Percentiles rank a stretch among this genome's conserved stretches.
Evolutionary conservation across 30 jellyfish, hydroid and myxozoan species (phyloP).

Genomic region (Catostylus mosaicus): DNA sequence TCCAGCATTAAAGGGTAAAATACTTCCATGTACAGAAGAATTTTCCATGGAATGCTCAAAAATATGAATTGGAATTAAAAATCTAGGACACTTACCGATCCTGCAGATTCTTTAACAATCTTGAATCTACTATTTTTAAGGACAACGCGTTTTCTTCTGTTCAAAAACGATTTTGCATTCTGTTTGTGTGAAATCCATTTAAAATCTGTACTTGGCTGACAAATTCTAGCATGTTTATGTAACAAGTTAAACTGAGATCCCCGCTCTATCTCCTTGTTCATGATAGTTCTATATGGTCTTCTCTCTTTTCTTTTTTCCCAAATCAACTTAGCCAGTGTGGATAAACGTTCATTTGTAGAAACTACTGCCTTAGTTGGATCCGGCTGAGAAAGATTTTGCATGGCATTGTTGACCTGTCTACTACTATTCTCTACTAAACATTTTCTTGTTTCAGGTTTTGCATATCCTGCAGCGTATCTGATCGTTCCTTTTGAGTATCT

Average conservation of each 20-base stretch:
- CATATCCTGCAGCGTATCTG: neutral
- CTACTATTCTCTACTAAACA: no score
- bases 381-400: no score
- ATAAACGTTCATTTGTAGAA: conserved; percentile 1
- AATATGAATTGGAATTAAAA: no score
- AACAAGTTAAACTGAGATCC: neutral
- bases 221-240: neutral
- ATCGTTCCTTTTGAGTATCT: neutral
- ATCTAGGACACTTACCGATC: neutral
- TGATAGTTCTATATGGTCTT: neutral
- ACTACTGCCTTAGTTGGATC: neutral
- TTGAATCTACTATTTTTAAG: conserved; percentile 30
- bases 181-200: conserved; percentile 10
- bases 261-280: no score
- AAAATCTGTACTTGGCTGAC: neutral
- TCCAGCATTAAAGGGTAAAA: no score
- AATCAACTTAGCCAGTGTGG: conserved; percentile 28
- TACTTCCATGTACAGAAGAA: no score
- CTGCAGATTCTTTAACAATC: neutral
- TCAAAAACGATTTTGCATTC: conserved; percentile 24
- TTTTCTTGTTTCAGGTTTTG: no score
- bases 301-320: neutral
- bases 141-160: conserved; percentile 31
- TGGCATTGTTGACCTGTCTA: no score
- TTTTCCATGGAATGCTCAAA: neutral